These are phyloP conservation scores for Eilema depressum DNA, from an alignment of 2,888 invertebrate genomes.

Conservation along the genomic window DNA sequence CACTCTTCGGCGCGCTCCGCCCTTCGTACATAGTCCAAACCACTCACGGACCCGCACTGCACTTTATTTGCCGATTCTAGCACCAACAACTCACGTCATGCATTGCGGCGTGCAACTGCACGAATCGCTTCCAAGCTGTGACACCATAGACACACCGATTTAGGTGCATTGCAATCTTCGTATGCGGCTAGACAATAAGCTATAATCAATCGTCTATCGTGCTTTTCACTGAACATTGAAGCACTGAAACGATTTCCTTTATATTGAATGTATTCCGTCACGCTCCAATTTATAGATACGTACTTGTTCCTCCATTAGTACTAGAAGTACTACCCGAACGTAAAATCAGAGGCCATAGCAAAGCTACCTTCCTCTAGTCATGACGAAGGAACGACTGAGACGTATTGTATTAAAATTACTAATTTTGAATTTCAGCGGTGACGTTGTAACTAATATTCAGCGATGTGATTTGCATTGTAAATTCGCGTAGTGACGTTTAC, in stretches of 20 bases:
- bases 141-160: constrained; percentile 77
- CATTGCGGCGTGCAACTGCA: constrained; percentile 73
- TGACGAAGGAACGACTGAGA: constrained; percentile 83
- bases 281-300: constrained; percentile 68
- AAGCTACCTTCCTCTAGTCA: constrained; percentile 78
- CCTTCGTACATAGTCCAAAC: constrained; percentile 64
- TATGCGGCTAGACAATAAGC: constrained; percentile 69
- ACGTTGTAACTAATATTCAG: constrained; percentile 85
- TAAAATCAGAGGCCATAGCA: constrained; percentile 69
- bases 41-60: constrained; percentile 55
- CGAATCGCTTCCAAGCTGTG: constrained; percentile 73
- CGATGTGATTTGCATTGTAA: constrained; percentile 85
- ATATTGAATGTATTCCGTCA: constrained; percentile 59
- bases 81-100: constrained; percentile 71
- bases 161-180: constrained; percentile 77
- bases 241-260: constrained; percentile 63
- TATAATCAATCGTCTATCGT: constrained; percentile 76
- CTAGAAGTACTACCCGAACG: constrained; percentile 59
- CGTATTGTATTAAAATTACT: constrained; percentile 84
- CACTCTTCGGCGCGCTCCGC: constrained; percentile 71
- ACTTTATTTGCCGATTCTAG: constrained; percentile 66
- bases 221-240: constrained; percentile 70
- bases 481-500: constrained; percentile 81
- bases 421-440: constrained; percentile 84
- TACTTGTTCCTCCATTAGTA: constrained; percentile 82